phyloP scores from a whole-genome alignment of 2,113 vertebrate species.

The Recurvirostra avosetta region DNA sequence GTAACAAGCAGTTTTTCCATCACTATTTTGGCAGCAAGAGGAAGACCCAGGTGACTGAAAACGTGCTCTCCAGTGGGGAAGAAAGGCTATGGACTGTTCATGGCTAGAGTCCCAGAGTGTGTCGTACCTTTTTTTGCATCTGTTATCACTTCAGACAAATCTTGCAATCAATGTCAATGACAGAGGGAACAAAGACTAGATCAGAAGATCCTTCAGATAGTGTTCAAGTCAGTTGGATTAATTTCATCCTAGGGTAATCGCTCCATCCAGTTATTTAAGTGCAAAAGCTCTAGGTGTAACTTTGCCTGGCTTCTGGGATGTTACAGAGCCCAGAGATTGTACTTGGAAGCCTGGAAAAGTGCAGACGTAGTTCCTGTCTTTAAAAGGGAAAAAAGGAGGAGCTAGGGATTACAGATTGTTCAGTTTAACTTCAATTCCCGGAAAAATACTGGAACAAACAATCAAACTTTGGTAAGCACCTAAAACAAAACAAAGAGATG shows the following conservation, averaged over 20 bases:
- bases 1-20: not conserved
- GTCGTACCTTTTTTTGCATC: not conserved
- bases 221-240: not conserved
- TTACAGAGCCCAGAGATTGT: not conserved
- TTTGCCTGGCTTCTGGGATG: not conserved
- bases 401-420: conserved; percentile 49
- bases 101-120: not conserved
- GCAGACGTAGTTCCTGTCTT: conserved; percentile 43
- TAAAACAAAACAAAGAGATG: conserved; percentile 43
- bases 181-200: not conserved
- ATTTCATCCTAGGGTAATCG: not conserved
- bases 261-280: not conserved
- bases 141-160: not conserved
- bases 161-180: not conserved
- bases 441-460: conserved; percentile 64
- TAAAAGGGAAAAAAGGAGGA: conserved; percentile 64
- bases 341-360: conserved; percentile 32
- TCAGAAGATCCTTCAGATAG: not conserved
- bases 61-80: not conserved
- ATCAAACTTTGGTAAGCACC: conserved; percentile 49
- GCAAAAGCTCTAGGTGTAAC: not conserved
- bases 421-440: conserved; percentile 60
- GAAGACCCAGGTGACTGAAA: not conserved
- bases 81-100: not conserved
- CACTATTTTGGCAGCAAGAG: not conserved